A percentile compares a stretch with the other conserved stretches of the same genome.
Conservation (phyloP, 2,113 vertebrate genomes). For the Cololabis saira region DNA sequence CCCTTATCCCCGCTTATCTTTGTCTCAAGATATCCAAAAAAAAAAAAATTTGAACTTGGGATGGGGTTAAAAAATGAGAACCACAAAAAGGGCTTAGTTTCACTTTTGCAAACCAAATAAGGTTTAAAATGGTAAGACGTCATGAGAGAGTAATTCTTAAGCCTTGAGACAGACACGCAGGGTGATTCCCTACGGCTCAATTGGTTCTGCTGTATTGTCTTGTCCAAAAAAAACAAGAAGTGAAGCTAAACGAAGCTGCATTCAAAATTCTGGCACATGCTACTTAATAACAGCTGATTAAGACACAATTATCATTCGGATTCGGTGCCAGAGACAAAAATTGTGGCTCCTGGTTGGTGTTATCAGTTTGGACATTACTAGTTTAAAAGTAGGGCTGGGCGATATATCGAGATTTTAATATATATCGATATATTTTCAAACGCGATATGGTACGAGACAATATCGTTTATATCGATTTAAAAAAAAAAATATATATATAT, state of each 20-base stretch:
- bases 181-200: conserved; percentile 69
- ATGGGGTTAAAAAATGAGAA: conserved; percentile 35
- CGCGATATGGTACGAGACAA: too few species aligned
- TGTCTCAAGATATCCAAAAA: conserved; percentile 69
- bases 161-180: conserved; percentile 74
- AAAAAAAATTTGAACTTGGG: conserved; percentile 73
- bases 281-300: conserved; percentile 64
- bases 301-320: conserved; percentile 49
- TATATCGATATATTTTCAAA: too few species aligned
- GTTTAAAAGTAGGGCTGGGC: too few species aligned
- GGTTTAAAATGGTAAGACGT: conserved; percentile 80
- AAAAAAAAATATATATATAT: too few species aligned
- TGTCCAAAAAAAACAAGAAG: conserved; percentile 9
- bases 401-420: too few species aligned
- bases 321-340: conserved; percentile 39
- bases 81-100: conserved; percentile 79
- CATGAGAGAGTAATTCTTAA: conserved; percentile 80
- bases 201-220: conserved; percentile 56
- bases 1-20: conserved; percentile 76
- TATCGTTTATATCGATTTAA: too few species aligned
- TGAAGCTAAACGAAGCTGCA: conserved; percentile 40
- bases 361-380: conserved; percentile 59
- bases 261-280: conserved; percentile 44
- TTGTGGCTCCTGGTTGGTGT: conserved; percentile 42
- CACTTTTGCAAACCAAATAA: conserved; percentile 84